These are phyloP conservation scores for Archocentrus centrarchus DNA, from an alignment of 2,113 vertebrate genomes.

Conservation along the genomic window DNA sequence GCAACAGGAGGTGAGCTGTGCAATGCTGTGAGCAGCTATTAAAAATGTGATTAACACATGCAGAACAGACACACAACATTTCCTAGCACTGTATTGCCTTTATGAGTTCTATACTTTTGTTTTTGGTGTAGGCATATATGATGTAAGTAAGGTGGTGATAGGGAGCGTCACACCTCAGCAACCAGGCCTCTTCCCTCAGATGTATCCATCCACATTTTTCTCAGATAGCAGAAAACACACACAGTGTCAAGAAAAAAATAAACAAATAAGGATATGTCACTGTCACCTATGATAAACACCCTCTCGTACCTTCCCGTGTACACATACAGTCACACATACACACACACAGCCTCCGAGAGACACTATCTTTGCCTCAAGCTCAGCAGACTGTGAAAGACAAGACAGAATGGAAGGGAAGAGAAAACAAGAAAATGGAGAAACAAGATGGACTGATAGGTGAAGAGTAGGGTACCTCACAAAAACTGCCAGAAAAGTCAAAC, in stretches of 20 bases:
- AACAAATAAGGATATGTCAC: slow-evolving; percentile 74
- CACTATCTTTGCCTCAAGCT: slow-evolving; percentile 72
- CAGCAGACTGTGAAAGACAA: slow-evolving; percentile 79
- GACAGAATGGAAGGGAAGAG: slow-evolving; percentile 63
- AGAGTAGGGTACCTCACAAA: slow-evolving; percentile 2
- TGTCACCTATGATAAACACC: slow-evolving; percentile 57
- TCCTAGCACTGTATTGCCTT: not conserved
- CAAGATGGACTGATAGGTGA: slow-evolving; percentile 68
- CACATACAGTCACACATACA: slow-evolving; percentile 23
- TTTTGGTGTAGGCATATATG: slow-evolving; percentile 26
- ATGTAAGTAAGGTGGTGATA: slow-evolving; percentile 51
- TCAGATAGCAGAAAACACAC: slow-evolving; percentile 70
- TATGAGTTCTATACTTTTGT: slow-evolving; percentile 28
- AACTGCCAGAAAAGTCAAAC: slow-evolving; percentile 53
- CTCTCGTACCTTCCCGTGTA: slow-evolving; percentile 34
- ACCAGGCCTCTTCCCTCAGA: slow-evolving; percentile 51
- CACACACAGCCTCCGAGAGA: slow-evolving; percentile 36
- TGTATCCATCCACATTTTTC: slow-evolving; percentile 60
- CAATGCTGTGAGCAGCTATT: not conserved
- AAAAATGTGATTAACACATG: slow-evolving; percentile 4
- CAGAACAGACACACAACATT: not conserved
- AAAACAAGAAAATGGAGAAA: slow-evolving; percentile 75
- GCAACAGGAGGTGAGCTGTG: not conserved
- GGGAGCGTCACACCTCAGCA: slow-evolving; percentile 60
- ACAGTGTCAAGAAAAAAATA: slow-evolving; percentile 40